Percentiles rank a stretch among this genome's conserved stretches.
Conservation (phyloP, 2,113 vertebrate genomes). For the Neodontobutis hainanensis region DNA sequence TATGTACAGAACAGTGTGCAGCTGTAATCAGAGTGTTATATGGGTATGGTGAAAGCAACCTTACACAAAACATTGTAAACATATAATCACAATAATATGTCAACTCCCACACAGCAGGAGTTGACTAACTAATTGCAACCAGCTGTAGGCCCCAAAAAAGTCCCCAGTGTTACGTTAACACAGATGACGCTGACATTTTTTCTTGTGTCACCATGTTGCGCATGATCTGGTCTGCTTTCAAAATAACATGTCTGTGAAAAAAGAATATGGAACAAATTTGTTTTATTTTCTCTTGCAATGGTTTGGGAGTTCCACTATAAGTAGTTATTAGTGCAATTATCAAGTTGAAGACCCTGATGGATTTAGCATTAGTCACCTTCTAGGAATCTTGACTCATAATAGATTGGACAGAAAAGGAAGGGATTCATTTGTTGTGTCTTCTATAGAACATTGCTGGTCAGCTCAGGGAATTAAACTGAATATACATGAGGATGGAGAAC, state of each 20-base stretch:
- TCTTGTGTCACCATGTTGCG: neutral
- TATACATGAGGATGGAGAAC: neutral
- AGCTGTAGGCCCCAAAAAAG: constrained; percentile 21
- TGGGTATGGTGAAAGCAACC: constrained; percentile 30
- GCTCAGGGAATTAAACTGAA: neutral
- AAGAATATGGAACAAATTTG: no score
- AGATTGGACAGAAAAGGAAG: neutral
- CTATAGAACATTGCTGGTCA: neutral
- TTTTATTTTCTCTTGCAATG: no score
- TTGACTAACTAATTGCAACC: constrained; percentile 54
- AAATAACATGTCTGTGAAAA: neutral
- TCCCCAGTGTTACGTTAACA: neutral
- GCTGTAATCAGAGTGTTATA: constrained; percentile 32
- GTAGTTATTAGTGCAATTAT: no score
- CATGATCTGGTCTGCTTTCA: constrained; percentile 12
- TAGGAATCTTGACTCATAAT: neutral
- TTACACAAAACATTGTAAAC: constrained; percentile 48
- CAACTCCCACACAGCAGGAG: constrained; percentile 38
- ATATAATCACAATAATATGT: constrained; percentile 57
- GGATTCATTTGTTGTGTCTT: neutral
- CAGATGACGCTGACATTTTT: constrained; percentile 3
- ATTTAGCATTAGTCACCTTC: neutral
- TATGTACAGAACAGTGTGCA: neutral
- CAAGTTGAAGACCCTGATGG: neutral
- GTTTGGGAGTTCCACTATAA: no score